A percentile compares a stretch with the other conserved stretches of the same genome.
phyloP scores from a whole-genome alignment of 2,797 vertebrate genomes.

The Ammospiza maritima region DNA sequence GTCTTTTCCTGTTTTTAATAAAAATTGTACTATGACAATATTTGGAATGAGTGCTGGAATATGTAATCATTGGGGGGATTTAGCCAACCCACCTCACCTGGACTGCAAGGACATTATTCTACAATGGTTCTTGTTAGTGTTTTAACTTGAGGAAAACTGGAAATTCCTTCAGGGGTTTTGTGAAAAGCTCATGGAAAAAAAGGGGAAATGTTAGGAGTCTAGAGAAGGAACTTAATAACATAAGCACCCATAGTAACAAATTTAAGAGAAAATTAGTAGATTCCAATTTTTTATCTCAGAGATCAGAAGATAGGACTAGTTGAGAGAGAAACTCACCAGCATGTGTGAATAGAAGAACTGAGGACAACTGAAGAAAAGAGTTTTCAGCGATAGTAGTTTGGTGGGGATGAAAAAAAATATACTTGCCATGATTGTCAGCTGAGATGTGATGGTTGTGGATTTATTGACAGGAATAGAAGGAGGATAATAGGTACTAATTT shows the following conservation, averaged over 20 bases:
- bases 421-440: neutral
- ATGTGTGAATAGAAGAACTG: neutral
- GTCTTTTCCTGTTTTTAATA: neutral
- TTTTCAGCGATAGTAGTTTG: neutral
- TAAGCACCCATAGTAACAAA: neutral
- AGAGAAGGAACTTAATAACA: neutral
- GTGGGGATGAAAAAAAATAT: neutral
- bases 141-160: neutral
- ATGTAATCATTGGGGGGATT: neutral
- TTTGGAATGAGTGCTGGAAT: neutral
- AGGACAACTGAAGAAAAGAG: neutral
- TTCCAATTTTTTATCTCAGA: neutral
- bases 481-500: neutral
- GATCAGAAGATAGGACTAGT: neutral
- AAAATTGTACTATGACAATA: neutral
- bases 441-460: neutral
- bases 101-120: accelerated
- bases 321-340: neutral
- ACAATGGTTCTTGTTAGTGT: neutral
- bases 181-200: neutral
- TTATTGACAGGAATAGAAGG: neutral
- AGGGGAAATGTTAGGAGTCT: neutral
- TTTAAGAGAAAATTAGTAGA: neutral
- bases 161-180: neutral
- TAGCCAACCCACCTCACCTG: neutral